Base-by-base conservation (phyloP, 1,140 invertebrate genomes). In the Caenorhabditis tropicalis region DNA sequence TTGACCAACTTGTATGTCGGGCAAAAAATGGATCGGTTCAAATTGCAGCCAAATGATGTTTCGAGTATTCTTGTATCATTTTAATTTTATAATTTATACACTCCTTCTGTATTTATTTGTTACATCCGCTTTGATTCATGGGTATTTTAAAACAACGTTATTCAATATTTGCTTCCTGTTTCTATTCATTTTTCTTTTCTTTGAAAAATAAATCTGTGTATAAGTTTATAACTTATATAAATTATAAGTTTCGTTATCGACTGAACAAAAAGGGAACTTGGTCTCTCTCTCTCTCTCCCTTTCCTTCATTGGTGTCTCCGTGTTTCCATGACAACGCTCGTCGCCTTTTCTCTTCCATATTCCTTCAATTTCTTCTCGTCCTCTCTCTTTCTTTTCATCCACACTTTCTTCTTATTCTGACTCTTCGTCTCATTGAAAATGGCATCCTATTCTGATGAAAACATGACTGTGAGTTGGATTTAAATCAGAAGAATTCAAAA, bases 51-150 rank as follows among this genome's bases (percentile, higher is more conserved):
- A 51, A 56, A 81, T 43, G 65, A 74, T 74, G n/a, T 74, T 0
- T 74, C 65, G 9, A 74, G 65, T 43, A 74, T 74, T 74, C 65
- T 74, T 74, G 65, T 74, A 21, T 74, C 36, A 46, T 74, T 74
- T 43, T 74, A 43, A 74, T 74, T 70, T 36, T 36, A 36, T 36
- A 19, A 27, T 56, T 43, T 74, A 9, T 43, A 24, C 33, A 21
- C 15, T n/a, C 43, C 3, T 36, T 9, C 3, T 58, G 24, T 36
- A 65, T 19, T 65, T 36, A 65, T 36, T 29, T 65, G 16, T 36
- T 16, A 7, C 16, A 24, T 15, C n/a, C n/a, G 19, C 10, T 74
- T n/a, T 43, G 10, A 7, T 74, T 27, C 33, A 74, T 74, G 65
- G 65, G 65, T 74, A 46, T 74, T 74, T 33, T 65, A 36, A 65